Evolutionary conservation across 2,113 vertebrate species (phyloP).

Genomic region (Mesembrinibis cayennensis): DNA sequence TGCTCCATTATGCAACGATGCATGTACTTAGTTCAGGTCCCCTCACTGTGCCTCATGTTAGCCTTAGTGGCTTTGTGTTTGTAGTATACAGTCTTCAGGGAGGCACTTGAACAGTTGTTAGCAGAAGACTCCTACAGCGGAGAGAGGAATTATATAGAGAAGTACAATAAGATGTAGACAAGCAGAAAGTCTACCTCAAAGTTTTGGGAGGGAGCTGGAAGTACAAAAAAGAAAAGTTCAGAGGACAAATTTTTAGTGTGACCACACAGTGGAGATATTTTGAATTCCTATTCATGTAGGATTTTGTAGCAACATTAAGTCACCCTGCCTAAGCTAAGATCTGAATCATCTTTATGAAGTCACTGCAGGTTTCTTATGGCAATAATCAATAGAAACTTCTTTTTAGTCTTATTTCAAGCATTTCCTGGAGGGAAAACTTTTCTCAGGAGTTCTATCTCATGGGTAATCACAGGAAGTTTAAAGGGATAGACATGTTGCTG

Average conservation of each 20-base stretch:
- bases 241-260: neutral
- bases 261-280: neutral
- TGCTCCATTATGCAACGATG: neutral
- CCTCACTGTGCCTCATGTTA: neutral
- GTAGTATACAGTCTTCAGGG: neutral
- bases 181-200: neutral
- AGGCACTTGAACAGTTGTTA: neutral
- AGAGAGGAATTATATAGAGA: neutral
- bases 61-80: neutral
- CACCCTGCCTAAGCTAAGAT: neutral
- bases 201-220: neutral
- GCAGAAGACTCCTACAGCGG: neutral
- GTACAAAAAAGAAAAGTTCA: neutral
- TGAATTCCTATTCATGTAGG: neutral
- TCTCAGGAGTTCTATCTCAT: neutral
- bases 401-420: neutral
- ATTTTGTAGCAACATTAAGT: neutral
- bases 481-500: neutral
- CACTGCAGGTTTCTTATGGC: neutral
- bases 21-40: neutral
- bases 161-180: neutral
- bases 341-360: slow-evolving; percentile 53
- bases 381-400: slow-evolving; percentile 7
- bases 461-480: neutral
- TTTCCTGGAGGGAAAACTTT: neutral